A percentile compares a stretch with the other conserved stretches of the same genome.
phyloP scores from a whole-genome alignment of 2,797 vertebrate species.

The Psittacula derbiana region DNA sequence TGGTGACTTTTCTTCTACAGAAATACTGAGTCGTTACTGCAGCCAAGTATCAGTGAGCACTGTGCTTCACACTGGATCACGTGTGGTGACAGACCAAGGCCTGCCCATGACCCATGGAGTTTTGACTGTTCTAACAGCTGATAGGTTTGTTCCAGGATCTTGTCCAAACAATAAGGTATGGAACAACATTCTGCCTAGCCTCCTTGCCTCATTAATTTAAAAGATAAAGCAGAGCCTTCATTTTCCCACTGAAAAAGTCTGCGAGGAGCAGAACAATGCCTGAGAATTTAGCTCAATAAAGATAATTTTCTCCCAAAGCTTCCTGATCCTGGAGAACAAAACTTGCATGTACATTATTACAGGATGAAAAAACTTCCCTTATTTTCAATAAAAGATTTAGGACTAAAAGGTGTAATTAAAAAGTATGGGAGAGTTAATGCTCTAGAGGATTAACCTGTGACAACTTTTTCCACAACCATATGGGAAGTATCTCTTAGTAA shows the following conservation, averaged over 20 bases:
- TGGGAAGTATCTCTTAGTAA: not conserved
- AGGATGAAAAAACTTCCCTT: not conserved
- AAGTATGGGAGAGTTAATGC: not conserved
- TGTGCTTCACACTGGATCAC: not conserved
- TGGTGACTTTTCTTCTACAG: not conserved
- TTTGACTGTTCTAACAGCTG: not conserved
- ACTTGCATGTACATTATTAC: not conserved
- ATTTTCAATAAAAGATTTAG: not conserved
- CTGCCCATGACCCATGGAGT: rapidly evolving
- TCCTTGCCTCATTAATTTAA: not conserved
- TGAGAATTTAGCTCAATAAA: not conserved
- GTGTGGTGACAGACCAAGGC: rapidly evolving
- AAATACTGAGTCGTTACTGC: not conserved
- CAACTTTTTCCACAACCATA: not conserved
- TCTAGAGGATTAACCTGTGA: not conserved
- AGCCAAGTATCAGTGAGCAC: not conserved
- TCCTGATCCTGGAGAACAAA: not conserved
- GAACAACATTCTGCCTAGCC: not conserved
- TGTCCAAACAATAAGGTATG: rapidly evolving
- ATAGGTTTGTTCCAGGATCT: not conserved
- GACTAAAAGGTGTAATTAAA: not conserved
- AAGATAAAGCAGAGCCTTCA: not conserved
- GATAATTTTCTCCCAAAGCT: not conserved
- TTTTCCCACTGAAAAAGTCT: not conserved
- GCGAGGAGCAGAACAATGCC: not conserved